Conservation (phyloP, 2,888 invertebrate genomes). For the Antheraea assamensis region DNA sequence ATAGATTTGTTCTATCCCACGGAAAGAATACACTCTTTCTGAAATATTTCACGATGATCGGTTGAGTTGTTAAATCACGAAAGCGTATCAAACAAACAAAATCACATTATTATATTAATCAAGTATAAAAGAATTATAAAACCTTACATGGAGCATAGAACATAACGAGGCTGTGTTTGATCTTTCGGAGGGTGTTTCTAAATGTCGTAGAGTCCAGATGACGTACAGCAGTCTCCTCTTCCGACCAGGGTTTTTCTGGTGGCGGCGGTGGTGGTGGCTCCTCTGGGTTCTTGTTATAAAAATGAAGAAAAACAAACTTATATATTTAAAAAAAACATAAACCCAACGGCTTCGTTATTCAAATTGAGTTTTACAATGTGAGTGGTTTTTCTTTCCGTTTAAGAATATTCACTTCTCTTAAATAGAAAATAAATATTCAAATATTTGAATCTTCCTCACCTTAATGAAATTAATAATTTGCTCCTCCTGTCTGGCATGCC, state of each 20-base stretch:
- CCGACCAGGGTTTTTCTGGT: conserved; percentile 90
- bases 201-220: conserved; percentile 89
- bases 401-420: not conserved
- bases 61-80: no score
- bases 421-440: not conserved
- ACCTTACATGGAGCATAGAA: conserved; percentile 95
- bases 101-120: not conserved
- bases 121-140: not conserved
- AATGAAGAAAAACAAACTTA: not conserved
- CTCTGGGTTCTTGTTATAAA: conserved; percentile 82
- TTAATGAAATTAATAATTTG: conserved; percentile 92
- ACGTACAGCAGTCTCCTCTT: conserved; percentile 88
- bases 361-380: not conserved
- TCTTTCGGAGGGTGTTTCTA: conserved; percentile 88
- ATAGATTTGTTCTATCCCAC: no score
- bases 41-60: no score
- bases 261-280: conserved; percentile 93
- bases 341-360: no score
- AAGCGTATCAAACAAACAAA: no score
- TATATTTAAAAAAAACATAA: no score
- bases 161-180: conserved; percentile 94
- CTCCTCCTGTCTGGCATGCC: conserved; percentile 88
- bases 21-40: no score
- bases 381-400: not conserved
- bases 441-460: conserved; percentile 45